Percentiles rank a stretch among this genome's conserved stretches.
These are phyloP conservation scores for Scolopax rusticola DNA, from an alignment of 2,797 vertebrate genomes.

Conservation along the genomic window DNA sequence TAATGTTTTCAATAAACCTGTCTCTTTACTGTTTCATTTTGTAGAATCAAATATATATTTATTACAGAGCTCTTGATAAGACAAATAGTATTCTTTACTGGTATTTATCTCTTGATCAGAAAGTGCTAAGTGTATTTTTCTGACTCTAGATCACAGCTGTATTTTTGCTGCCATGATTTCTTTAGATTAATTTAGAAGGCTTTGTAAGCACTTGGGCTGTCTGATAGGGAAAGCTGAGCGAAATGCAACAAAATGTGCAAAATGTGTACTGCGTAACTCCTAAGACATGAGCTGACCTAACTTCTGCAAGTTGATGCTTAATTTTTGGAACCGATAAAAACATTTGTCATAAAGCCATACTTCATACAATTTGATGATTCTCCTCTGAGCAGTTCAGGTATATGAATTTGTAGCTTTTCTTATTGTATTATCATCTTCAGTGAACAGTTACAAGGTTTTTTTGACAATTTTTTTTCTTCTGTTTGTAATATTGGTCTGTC, in stretches of 20 bases:
- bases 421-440: background rate
- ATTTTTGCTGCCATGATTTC: background rate
- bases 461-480: background rate
- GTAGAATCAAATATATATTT: background rate
- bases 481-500: background rate
- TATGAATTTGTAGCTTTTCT: background rate
- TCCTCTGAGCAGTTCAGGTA: background rate
- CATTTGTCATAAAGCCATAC: background rate
- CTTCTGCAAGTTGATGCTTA: background rate
- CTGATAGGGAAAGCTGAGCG: background rate
- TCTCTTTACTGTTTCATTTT: background rate
- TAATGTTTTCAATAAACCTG: slow-evolving; percentile 55
- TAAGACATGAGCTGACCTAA: background rate
- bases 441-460: rapidly evolving
- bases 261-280: background rate
- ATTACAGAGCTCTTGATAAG: background rate
- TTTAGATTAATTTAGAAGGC: background rate
- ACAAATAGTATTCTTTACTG: background rate
- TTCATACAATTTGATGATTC: background rate
- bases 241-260: background rate
- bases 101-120: background rate
- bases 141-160: background rate
- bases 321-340: background rate
- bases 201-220: background rate
- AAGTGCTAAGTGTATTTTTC: background rate